Conservation (phyloP, 92 coral and sea anemone species). For the Paragorgia papillata region DNA sequence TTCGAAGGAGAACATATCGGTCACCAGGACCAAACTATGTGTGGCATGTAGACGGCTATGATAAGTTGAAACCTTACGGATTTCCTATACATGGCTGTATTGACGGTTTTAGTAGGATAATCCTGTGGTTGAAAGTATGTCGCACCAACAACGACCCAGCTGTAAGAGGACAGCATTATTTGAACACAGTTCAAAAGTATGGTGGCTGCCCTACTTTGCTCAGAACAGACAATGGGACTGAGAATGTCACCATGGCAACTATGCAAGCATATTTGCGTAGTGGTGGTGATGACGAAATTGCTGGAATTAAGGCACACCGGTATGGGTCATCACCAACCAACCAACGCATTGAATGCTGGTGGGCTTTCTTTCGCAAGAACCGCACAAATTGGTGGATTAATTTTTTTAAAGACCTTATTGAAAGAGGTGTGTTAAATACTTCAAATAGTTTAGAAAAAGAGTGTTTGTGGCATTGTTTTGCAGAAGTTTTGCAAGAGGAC, state of each 20-base stretch:
- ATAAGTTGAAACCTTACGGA: constrained; percentile 49
- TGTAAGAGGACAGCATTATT: constrained; percentile 8
- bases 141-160: constrained; percentile 45
- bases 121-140: constrained; percentile 15
- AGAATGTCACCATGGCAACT: constrained; percentile 20
- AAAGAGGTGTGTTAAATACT: constrained; percentile 10
- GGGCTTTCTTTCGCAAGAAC: constrained; percentile 17
- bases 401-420: constrained; percentile 13
- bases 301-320: constrained; percentile 21
- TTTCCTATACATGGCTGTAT: constrained; percentile 51
- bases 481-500: constrained; percentile 12
- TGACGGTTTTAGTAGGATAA: constrained; percentile 45
- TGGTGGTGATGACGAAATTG: constrained; percentile 2
- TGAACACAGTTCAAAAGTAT: not conserved
- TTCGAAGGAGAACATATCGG: constrained; percentile 45
- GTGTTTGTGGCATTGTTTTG: constrained; percentile 27
- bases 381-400: constrained; percentile 13
- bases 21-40: constrained; percentile 57
- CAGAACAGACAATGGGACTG: constrained; percentile 33
- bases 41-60: constrained; percentile 57
- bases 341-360: constrained; percentile 37
- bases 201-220: constrained; percentile 23
- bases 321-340: constrained; percentile 33
- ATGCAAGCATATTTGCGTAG: constrained; percentile 15
- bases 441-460: constrained; percentile 29